Conservation (phyloP, 2,113 vertebrate species). For the Malurus cyaneus region DNA sequence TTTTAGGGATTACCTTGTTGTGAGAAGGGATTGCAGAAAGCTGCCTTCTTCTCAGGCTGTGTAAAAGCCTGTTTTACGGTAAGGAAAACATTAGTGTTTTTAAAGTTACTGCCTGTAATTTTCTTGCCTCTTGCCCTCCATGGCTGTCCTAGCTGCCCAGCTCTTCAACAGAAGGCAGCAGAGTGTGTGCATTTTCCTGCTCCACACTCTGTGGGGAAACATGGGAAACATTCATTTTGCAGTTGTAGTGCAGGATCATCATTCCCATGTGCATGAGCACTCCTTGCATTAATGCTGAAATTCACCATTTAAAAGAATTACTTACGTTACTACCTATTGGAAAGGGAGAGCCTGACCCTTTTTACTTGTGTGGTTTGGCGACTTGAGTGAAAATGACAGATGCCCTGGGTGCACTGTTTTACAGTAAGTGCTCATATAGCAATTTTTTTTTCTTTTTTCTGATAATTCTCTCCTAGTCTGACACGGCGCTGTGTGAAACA, state of each 20-base stretch:
- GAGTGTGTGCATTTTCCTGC: not conserved
- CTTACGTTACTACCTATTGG: not conserved
- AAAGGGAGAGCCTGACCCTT: not conserved
- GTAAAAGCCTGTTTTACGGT: not conserved
- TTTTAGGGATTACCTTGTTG: not conserved
- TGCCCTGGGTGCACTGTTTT: not conserved
- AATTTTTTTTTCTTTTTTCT: not conserved
- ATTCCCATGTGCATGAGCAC: not conserved
- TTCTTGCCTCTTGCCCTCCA: not conserved
- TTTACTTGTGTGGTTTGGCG: not conserved
- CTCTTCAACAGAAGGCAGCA: not conserved
- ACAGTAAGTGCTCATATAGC: not conserved
- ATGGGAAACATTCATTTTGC: not conserved
- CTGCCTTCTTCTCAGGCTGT: not conserved
- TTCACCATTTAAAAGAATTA: not conserved
- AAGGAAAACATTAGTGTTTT: not conserved
- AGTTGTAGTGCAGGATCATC: not conserved
- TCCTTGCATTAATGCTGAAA: not conserved
- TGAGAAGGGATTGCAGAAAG: not conserved
- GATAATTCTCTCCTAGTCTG: not conserved
- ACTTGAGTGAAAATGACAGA: not conserved
- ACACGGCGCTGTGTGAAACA: not conserved
- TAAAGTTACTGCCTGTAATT: not conserved
- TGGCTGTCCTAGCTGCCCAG: not conserved
- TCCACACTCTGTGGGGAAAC: not conserved